A percentile compares a stretch with the other conserved stretches of the same genome.
These are phyloP conservation scores for Bolinopsis microptera DNA, from an alignment of 37 sponge, comb jelly and placozoan species.

Conservation along the genomic window DNA sequence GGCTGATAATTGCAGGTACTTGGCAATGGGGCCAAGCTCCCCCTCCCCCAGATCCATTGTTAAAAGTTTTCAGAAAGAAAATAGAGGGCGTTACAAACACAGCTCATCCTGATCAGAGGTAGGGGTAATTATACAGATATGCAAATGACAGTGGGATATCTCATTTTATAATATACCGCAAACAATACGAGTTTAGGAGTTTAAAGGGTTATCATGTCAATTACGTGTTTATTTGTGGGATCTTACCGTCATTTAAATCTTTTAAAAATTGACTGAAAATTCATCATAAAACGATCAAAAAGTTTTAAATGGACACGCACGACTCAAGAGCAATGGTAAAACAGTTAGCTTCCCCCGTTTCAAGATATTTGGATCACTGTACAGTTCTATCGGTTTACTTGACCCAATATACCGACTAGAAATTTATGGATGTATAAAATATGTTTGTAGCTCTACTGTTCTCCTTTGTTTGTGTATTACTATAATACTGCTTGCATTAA, in stretches of 20 bases:
- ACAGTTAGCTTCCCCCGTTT: too few species aligned
- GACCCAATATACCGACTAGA: too few species aligned
- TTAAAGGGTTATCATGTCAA: not conserved
- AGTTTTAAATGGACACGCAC: too few species aligned
- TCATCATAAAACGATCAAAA: too few species aligned
- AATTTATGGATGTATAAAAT: too few species aligned
- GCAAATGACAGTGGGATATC: not conserved
- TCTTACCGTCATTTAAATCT: not conserved
- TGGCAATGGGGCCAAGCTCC: not conserved
- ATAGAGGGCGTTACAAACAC: not conserved
- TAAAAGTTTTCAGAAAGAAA: not conserved
- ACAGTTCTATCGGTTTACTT: too few species aligned
- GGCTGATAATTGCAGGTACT: not conserved
- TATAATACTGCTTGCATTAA: not conserved
- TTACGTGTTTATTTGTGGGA: not conserved
- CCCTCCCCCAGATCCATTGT: not conserved
- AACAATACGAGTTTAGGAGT: not conserved
- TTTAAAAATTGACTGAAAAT: not conserved
- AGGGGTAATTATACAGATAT: not conserved
- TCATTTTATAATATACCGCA: not conserved
- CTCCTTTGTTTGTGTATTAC: too few species aligned
- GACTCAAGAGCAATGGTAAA: too few species aligned
- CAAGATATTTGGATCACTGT: too few species aligned
- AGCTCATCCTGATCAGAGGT: not conserved
- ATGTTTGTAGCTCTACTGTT: too few species aligned